Evolutionary conservation across 1,140 invertebrate species (phyloP).

Genomic region (Semibalanus balanoides): DNA sequence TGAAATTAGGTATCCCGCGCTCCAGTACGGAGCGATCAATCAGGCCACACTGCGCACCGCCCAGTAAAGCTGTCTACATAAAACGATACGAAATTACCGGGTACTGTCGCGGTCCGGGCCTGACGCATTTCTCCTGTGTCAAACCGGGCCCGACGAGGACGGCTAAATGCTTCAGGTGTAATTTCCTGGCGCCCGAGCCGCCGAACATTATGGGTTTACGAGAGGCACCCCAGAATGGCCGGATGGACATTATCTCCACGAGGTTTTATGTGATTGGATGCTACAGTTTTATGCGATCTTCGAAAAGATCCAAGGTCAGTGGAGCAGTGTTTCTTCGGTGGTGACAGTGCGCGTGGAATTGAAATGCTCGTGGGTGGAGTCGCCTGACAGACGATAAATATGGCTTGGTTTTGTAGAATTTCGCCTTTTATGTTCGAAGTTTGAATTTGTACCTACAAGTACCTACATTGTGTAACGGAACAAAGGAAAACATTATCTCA

Average conservation of each 20-base stretch:
- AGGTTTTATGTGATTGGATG: background rate
- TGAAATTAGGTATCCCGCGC: background rate
- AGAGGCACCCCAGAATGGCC: background rate
- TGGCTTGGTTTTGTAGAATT: too few relatives aligned
- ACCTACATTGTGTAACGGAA: too few relatives aligned
- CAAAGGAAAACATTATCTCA: too few relatives aligned
- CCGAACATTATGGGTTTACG: background rate
- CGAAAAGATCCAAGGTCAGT: background rate
- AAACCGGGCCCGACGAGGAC: background rate
- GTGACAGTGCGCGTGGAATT: background rate
- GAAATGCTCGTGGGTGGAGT: background rate
- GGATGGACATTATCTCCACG: background rate
- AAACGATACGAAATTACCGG: constrained; percentile 2
- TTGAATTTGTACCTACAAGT: too few relatives aligned
- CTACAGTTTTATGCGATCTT: background rate
- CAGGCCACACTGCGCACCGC: background rate
- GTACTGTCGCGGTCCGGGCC: background rate
- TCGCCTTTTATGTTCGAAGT: too few relatives aligned
- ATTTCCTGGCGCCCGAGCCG: background rate
- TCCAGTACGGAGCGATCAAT: background rate
- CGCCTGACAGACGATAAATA: too few relatives aligned
- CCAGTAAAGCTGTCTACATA: background rate
- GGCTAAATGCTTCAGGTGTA: background rate
- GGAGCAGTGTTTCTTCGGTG: background rate
- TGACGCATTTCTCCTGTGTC: background rate